phyloP scores from a whole-genome alignment of 2,113 vertebrate genomes.

The Silurus asotus region DNA sequence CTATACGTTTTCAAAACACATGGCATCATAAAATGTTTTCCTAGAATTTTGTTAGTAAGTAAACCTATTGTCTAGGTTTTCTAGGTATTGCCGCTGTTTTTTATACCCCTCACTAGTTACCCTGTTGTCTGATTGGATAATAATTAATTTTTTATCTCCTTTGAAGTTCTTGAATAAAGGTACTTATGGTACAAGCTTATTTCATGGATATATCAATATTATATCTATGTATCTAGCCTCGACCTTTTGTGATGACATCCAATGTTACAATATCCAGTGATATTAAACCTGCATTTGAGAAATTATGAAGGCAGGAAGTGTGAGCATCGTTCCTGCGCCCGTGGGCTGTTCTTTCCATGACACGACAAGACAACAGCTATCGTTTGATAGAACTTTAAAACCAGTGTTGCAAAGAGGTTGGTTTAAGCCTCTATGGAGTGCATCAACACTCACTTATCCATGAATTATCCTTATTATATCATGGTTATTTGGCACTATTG shows the following conservation, averaged over 20 bases:
- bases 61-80: not conserved
- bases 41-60: not conserved
- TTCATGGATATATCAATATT: not conserved
- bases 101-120: not conserved
- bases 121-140: not conserved
- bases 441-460: too few species aligned
- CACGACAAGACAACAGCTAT: not conserved
- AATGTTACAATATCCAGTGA: not conserved
- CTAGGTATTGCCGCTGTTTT: not conserved
- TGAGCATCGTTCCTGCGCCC: not conserved
- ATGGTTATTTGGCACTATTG: too few species aligned
- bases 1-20: not conserved
- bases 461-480: too few species aligned
- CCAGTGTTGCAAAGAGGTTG: too few species aligned
- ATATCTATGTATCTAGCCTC: not conserved
- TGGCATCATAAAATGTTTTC: not conserved
- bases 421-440: too few species aligned
- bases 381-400: too few species aligned
- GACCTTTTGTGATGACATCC: not conserved
- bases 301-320: not conserved
- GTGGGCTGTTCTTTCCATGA: not conserved
- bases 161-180: not conserved
- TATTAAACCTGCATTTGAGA: not conserved
- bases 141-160: not conserved
- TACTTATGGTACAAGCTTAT: not conserved